phyloP scores from a whole-genome alignment of 2,888 invertebrate genomes.

The Zelleria hepariella region DNA sequence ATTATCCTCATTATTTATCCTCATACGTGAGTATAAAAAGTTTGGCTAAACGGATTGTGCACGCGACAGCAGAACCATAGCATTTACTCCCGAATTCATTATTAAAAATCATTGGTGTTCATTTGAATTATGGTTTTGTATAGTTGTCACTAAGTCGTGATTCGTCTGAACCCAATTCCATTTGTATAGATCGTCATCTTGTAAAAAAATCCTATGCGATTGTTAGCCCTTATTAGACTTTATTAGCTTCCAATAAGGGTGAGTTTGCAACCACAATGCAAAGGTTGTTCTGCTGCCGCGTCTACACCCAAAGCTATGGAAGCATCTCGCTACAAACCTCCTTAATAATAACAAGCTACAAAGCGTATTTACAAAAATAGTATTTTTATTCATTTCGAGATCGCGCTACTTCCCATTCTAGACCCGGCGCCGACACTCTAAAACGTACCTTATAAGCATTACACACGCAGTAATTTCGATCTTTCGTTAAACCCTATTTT shows the following conservation, averaged over 20 bases:
- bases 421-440: background rate
- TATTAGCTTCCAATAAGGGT: too few relatives aligned
- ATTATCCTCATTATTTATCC: background rate
- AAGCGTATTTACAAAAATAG: conserved; percentile 7
- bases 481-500: conserved; percentile 13
- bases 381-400: background rate
- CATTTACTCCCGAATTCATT: too few relatives aligned
- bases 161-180: too few relatives aligned
- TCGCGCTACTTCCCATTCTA: background rate
- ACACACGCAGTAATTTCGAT: conserved; percentile 7
- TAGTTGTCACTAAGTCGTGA: too few relatives aligned
- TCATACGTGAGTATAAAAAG: background rate
- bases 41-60: background rate
- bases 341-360: background rate
- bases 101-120: too few relatives aligned
- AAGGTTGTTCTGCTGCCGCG: too few relatives aligned
- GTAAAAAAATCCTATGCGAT: too few relatives aligned
- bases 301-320: background rate
- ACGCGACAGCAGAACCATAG: too few relatives aligned
- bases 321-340: background rate
- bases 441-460: background rate
- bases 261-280: too few relatives aligned
- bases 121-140: too few relatives aligned
- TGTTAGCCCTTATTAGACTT: too few relatives aligned
- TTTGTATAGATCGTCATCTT: too few relatives aligned